Conservation (phyloP, 2,797 vertebrate species). For the Triplophysa bombifrons region DNA sequence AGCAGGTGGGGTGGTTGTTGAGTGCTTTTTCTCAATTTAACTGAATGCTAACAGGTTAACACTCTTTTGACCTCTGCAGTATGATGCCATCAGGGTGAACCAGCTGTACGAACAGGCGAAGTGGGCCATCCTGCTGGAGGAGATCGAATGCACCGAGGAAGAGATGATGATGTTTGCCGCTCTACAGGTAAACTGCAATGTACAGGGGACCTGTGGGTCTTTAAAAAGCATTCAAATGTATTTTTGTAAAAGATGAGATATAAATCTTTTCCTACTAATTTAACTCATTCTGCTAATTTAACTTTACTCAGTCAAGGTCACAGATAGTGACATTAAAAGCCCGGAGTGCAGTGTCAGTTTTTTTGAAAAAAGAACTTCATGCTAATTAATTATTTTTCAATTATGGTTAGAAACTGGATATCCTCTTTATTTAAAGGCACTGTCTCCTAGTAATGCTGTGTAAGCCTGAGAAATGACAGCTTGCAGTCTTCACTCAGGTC, state of each 20-base stretch:
- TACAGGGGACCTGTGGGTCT: too few species aligned
- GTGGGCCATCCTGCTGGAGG: constrained; percentile 98
- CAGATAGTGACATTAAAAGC: background rate
- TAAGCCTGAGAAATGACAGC: constrained; percentile 51
- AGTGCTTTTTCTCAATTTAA: background rate
- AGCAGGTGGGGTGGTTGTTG: background rate
- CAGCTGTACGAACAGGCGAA: constrained; percentile 98
- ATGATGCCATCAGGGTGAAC: constrained; percentile 98
- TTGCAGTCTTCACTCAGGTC: constrained; percentile 59
- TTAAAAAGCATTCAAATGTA: too few species aligned
- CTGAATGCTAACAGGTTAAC: background rate
- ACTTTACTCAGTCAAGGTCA: background rate
- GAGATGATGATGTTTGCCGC: constrained; percentile 99
- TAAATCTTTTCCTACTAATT: too few species aligned
- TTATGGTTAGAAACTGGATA: background rate
- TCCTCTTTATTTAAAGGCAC: background rate
- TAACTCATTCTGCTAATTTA: too few species aligned
- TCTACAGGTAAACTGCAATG: constrained; percentile 79
- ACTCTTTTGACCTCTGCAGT: constrained; percentile 73
- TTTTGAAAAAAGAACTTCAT: too few species aligned
- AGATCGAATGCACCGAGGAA: constrained; percentile 98
- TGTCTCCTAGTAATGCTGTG: constrained; percentile 45
- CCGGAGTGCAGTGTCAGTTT: background rate
- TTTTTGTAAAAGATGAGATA: too few species aligned
- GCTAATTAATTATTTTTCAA: background rate